Percentiles rank a stretch among this genome's conserved stretches.
Conservation (phyloP, 2,888 invertebrate species). For the Microctonus brassicae region DNA sequence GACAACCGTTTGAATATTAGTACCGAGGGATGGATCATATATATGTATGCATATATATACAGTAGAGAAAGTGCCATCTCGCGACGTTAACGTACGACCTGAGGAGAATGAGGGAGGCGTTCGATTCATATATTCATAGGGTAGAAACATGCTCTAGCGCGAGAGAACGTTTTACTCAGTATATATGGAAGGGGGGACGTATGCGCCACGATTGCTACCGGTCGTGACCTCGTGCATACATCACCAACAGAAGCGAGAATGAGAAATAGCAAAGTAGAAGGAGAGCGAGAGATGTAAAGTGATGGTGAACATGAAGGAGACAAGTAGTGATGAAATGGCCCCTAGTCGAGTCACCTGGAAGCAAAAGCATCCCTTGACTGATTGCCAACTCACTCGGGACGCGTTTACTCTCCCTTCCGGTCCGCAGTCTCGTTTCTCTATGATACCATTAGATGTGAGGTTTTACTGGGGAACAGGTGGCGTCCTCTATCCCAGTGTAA, state of each 20-base stretch:
- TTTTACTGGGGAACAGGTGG: not conserved
- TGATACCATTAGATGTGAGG: constrained; percentile 26
- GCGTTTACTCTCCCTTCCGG: constrained; percentile 19
- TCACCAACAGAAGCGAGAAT: constrained; percentile 53
- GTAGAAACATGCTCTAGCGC: not conserved
- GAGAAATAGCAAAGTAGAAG: constrained; percentile 1
- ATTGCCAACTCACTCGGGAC: constrained; percentile 64
- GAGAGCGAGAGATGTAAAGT: constrained; percentile 19
- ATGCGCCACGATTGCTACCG: constrained; percentile 63
- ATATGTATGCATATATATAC: too few relatives aligned
- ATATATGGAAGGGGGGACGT: constrained; percentile 46
- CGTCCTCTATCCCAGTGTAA: not conserved
- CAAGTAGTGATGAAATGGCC: constrained; percentile 63
- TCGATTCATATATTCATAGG: constrained; percentile 68
- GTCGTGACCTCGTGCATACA: constrained; percentile 67
- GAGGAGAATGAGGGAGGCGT: constrained; percentile 42
- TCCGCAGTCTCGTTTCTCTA: constrained; percentile 26
- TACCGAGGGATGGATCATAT: constrained; percentile 44
- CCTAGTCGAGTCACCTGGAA: constrained; percentile 60
- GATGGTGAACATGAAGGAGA: not conserved
- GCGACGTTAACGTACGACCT: constrained; percentile 58
- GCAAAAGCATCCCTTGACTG: constrained; percentile 63
- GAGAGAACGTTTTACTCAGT: constrained; percentile 33
- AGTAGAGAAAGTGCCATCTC: constrained; percentile 48
- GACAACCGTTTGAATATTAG: constrained; percentile 43